Base-by-base conservation (phyloP, 2,113 vertebrate genomes). In the Glaucidium brasilianum region DNA sequence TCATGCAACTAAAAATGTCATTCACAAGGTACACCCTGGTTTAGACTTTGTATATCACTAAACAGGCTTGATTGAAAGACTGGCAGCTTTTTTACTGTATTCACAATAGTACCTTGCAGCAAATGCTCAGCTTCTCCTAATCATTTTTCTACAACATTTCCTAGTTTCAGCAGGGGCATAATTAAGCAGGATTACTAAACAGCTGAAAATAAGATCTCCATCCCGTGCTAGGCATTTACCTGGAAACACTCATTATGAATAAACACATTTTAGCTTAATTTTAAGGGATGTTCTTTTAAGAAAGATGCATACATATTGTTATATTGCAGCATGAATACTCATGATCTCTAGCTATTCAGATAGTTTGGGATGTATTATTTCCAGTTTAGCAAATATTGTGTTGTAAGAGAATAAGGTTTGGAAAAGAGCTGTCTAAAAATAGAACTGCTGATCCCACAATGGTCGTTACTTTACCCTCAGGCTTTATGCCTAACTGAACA, bases 351-450 rank as follows among this genome's bases (percentile, higher is more conserved):
- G 52, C 77, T 91, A 67, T 47, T 72, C 37, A 45, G 66, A 78
- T 53, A 77, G 83, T 50, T 92, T 30, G 75, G 90, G 68, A 66
- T 22, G 15, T 53, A 68, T 86, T 94, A 49, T 84, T 85, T 96
- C 88, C 85, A 93, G 39, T 91, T 81, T 89, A 90, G 64, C 80
- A 80, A 96, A 90, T 69, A 66, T 7, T 91, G 59, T 94, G 94
- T 52, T 63, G 45, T 71, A 59, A 85, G 82, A 96, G 21, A 55
- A 83, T 78, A 56, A 80, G 88, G 32, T 80, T 85, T 96, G 89
- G 72, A 83, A 91, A 74, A 64, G 67, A 94, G 66, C 67, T 85
- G 47, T 47, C 95, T 97, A 96, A 97, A 97, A 96, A 97, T 98
- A 97, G 97, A 97, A 91, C 71, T 96, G 90, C 94, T 80, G 89